These are phyloP conservation scores for Hormaphis cornu DNA, from an alignment of 1,140 invertebrate species.

Conservation along the genomic window DNA sequence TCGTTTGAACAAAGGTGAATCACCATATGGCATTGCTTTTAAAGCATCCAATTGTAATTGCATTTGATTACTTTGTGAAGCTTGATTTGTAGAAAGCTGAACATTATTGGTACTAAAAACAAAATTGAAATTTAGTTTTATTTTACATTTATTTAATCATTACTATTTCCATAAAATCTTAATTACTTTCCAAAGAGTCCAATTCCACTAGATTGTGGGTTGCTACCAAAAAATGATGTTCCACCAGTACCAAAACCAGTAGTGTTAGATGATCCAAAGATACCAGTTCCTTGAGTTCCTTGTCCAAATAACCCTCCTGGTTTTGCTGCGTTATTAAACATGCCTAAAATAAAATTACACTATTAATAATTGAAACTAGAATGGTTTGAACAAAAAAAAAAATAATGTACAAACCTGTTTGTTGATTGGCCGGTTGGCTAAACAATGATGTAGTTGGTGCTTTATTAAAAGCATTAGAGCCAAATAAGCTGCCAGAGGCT, in stretches of 20 bases:
- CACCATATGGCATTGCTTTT: conserved; percentile 65
- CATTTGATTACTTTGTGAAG: conserved; percentile 49
- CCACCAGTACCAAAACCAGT: conserved; percentile 37
- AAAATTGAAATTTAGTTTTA: not conserved
- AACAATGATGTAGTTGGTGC: conserved; percentile 20
- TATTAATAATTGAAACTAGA: not conserved
- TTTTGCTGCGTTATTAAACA: conserved; percentile 43
- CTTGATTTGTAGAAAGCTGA: not conserved
- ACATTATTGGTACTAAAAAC: conserved; percentile 10
- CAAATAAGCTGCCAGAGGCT: conserved; percentile 47
- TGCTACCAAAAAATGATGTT: conserved; percentile 21
- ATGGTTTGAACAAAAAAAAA: not conserved
- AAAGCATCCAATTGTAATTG: conserved; percentile 45
- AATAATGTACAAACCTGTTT: conserved; percentile 5
- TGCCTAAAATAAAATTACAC: not conserved
- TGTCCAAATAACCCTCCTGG: conserved; percentile 51
- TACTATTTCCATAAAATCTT: not conserved
- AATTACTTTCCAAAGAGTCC: conserved; percentile 20
- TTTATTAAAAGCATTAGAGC: conserved; percentile 41
- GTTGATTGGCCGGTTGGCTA: not conserved
- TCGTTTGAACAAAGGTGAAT: conserved; percentile 59
- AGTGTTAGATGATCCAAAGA: conserved; percentile 36
- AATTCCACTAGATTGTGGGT: conserved; percentile 1
- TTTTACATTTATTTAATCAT: not conserved
- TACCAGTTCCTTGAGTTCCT: conserved; percentile 38